Conservation (phyloP, 1,140 invertebrate species). For the Drosophila bocki region DNA sequence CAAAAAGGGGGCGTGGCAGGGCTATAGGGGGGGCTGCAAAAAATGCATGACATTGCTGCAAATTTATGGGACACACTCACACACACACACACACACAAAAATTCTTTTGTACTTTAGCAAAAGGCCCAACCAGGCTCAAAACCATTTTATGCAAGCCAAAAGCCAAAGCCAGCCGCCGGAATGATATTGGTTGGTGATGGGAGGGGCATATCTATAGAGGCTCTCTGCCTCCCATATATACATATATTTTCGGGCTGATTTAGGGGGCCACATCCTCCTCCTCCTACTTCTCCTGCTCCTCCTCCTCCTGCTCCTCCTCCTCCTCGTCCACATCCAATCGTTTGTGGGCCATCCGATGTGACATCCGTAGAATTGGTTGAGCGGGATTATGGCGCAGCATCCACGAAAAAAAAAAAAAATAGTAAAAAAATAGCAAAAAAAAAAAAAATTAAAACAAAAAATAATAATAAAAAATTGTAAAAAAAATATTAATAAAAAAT, state of each 20-base stretch:
- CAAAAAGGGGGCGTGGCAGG: neutral
- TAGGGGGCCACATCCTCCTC: conserved; percentile 11
- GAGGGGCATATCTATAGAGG: neutral
- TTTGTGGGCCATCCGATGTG: conserved; percentile 59
- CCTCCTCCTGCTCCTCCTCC: neutral
- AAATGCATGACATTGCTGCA: conserved; percentile 71
- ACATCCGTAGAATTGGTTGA: conserved; percentile 40
- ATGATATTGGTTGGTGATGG: conserved; percentile 1
- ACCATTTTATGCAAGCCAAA: conserved; percentile 44
- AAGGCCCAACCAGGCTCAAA: conserved; percentile 24
- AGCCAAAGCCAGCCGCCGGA: conserved; percentile 16
- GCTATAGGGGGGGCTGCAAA: conserved; percentile 10
- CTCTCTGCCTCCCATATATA: neutral
- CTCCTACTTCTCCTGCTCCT: no score
- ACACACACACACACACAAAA: conserved; percentile 21
- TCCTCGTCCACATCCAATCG: conserved; percentile 43
- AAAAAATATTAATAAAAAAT: neutral
- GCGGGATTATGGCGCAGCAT: conserved; percentile 1
- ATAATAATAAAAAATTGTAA: neutral
- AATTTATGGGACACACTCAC: conserved; percentile 66
- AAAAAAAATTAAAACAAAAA: neutral
- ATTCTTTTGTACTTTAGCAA: conserved; percentile 59
- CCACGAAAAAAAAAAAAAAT: neutral
- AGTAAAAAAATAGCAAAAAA: neutral
- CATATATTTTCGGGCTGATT: conserved; percentile 4